Evolutionary conservation across 2,888 invertebrate genomes (phyloP).

Genomic region (Lordiphosa fenestrarum): DNA sequence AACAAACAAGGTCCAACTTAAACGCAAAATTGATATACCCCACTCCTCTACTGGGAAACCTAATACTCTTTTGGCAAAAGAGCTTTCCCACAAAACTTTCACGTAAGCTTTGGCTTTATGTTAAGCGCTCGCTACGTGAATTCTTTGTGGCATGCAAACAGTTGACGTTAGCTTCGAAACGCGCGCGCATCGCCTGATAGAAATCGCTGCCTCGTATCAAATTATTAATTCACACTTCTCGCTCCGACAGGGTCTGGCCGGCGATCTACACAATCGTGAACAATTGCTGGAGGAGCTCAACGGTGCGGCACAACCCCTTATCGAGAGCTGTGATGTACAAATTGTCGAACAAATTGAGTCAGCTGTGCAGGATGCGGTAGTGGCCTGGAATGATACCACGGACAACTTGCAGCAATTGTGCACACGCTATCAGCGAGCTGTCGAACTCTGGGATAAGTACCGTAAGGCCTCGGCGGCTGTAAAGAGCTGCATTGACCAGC

Average conservation of each 20-base stretch:
- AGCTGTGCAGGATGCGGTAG: conserved; percentile 89
- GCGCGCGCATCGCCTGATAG: conserved; percentile 44
- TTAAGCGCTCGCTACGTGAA: conserved; percentile 24
- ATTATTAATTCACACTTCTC: conserved; percentile 5
- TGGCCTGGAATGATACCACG: conserved; percentile 90
- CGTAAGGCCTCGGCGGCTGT: conserved; percentile 89
- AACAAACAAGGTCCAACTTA: conserved; percentile 1
- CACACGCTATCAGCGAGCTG: conserved; percentile 89
- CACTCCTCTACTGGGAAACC: background rate
- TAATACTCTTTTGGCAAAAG: conserved; percentile 2
- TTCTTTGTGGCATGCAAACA: conserved; percentile 22
- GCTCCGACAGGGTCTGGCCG: conserved; percentile 85
- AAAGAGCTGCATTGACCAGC: conserved; percentile 87
- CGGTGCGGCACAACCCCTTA: conserved; percentile 86
- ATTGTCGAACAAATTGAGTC: conserved; percentile 87
- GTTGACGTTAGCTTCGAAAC: conserved; percentile 58
- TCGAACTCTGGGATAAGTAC: conserved; percentile 90
- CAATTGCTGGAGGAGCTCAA: conserved; percentile 87
- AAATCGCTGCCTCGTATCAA: conserved; percentile 13
- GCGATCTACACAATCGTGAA: conserved; percentile 88
- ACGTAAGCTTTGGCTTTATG: conserved; percentile 26
- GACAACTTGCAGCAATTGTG: conserved; percentile 88
- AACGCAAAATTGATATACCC: background rate
- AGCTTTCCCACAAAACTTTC: conserved; percentile 35
- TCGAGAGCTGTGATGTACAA: conserved; percentile 85